Conservation (phyloP, 2,888 invertebrate species). For the Dusona sp. region DNA sequence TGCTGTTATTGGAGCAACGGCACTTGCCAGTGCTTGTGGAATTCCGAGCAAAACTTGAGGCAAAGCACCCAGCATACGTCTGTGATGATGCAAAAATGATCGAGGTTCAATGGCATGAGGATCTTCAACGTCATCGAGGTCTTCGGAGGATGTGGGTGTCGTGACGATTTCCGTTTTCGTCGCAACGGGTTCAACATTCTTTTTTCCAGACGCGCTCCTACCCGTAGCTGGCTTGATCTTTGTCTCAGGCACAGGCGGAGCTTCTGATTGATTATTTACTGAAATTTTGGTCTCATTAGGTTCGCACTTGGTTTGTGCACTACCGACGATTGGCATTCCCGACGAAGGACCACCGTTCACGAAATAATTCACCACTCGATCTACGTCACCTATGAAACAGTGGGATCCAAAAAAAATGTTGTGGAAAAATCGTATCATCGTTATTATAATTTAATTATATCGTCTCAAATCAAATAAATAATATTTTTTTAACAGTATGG, state of each 20-base stretch:
- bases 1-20: conserved; percentile 1
- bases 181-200: not conserved
- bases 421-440: not conserved
- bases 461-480: no score
- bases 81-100: conserved; percentile 17
- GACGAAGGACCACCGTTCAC: conserved; percentile 74
- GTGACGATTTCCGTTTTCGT: conserved; percentile 8
- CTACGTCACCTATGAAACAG: conserved; percentile 74
- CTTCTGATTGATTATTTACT: not conserved
- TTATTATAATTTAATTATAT: no score
- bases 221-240: not conserved
- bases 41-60: conserved; percentile 28
- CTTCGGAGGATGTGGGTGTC: not conserved
- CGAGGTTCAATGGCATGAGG: conserved; percentile 16
- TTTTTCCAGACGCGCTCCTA: not conserved
- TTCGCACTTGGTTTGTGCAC: not conserved
- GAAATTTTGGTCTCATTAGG: not conserved
- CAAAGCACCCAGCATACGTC: not conserved
- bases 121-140: not conserved
- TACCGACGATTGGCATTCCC: conserved; percentile 63
- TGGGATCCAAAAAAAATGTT: not conserved
- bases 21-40: conserved; percentile 45
- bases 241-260: not conserved
- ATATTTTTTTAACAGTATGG: no score
- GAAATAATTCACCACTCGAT: conserved; percentile 79